Evolutionary conservation across 2,113 vertebrate species (phyloP), one percentile per base, ranked within the genome.

Genomic region (Morone chrysops): DNA sequence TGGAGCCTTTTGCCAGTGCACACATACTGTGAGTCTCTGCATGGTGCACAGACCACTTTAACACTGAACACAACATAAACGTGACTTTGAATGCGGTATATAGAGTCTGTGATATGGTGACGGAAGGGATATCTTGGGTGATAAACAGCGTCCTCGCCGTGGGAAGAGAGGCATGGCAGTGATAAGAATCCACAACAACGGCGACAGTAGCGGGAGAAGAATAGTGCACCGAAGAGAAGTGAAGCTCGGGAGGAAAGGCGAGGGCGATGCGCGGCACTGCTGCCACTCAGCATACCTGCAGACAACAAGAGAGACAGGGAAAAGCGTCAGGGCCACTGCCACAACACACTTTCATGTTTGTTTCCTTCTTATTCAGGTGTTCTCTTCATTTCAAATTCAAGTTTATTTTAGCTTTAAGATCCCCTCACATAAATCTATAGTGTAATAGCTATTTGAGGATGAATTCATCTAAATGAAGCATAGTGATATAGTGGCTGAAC

Each of bases 241-340:
- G 83, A 68, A 57, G 81, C n/a, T 31, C 6, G 4, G 60, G 57
- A 47, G 65, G 61, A 50, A 53, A 11, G 53, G 62, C 7, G 22
- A 76, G 60, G 54, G 48, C 7, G 0, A 40, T 43, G 13, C 3
- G 0, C 25, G 12, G 22, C 22, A 18, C 22, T 48, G 17, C 54
- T 40, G 57, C 36, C 60, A 22, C 91, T 95, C 94, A 95, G 90
- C 95, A 95, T n/a, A 95, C 95, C 95, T 95, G 85, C 31, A 80
- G 6, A 78, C 6, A 20, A 38, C 70, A 84, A 10, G 48, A 25
- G 43, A 83, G 62, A 67, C 31, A 2, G 12, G 17, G 3, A 36
- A 43, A 36, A 48, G 61, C 13, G 25, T 16, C 20, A 38, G 13
- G 16, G 43, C 31, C 8, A 43, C 45, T 14, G 25, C 45, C 22